These are phyloP conservation scores for Callospermophilus lateralis DNA, from an alignment of 2,113 vertebrate genomes.

Conservation along the genomic window DNA sequence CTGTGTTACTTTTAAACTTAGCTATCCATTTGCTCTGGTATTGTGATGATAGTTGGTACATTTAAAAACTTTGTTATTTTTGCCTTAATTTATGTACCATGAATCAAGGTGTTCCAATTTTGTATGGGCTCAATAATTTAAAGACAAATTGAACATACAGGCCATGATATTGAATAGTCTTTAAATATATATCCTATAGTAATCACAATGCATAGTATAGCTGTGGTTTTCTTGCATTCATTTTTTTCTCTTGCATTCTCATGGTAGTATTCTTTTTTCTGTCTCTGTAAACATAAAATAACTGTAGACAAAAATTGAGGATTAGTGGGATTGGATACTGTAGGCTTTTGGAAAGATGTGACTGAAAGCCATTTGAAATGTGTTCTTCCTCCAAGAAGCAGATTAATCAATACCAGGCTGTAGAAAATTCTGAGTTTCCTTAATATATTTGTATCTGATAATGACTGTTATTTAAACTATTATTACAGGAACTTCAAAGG, in stretches of 20 bases:
- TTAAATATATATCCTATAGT: neutral
- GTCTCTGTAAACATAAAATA: neutral
- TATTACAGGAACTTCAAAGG: neutral
- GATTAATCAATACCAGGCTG: neutral
- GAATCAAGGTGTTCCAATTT: neutral
- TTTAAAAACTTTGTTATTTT: neutral
- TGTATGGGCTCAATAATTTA: neutral
- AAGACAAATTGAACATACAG: neutral
- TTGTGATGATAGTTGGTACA: neutral
- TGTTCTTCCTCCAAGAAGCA: neutral
- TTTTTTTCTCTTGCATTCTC: neutral
- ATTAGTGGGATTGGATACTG: neutral
- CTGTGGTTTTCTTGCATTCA: neutral
- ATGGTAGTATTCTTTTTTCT: slow-evolving; percentile 11
- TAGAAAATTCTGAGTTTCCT: neutral
- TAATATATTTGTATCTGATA: neutral
- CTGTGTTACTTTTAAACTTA: neutral
- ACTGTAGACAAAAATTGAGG: neutral
- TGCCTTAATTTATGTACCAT: neutral
- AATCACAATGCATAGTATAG: too few relatives aligned
- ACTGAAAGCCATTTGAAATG: neutral
- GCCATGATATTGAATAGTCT: neutral
- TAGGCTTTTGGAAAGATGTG: neutral
- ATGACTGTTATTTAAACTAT: neutral
- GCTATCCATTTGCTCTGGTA: neutral